Evolutionary conservation across 2,113 vertebrate genomes (phyloP), one percentile per base, ranked within the genome.

Genomic region (Apodemus sylvaticus): DNA sequence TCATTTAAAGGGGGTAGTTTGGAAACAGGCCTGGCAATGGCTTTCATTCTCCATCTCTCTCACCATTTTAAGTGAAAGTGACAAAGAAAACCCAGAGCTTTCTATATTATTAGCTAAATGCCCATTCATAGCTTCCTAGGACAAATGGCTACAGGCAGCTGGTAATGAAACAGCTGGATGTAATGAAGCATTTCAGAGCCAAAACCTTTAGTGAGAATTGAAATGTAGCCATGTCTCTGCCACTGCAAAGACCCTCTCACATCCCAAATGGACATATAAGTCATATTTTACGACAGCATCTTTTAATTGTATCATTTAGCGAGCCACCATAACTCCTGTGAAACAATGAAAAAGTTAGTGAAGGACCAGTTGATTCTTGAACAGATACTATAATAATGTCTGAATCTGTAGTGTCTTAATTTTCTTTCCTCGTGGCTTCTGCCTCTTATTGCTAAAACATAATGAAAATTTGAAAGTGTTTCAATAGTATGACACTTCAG

Each of bases 121-220:
- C 79, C 89, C 93, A 86, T 95, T 96, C 85, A 55, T 81, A 45
- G 70, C 71, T 90, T 97, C 95, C 78, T 79, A 87, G 87, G 66
- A 19, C 91, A 94, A 97, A 87, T 89, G 90, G 29, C 94, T 94
- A 89, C 36, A 96, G 94, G 88, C 94, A 96, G 66, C 96, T 98
- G 98, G 94, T 97, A 93, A 55, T 74, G 26, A 94, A 94, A 96
- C 98, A 98, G 98, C 97, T 98, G 98, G 97, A 97, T 98, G 64
- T 98, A 97, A 98, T 98, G 98, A 98, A 97, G 34, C 94, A 95
- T 97, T 90, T 22, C 86, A 93, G 95, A 97, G 85, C 94, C 90
- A 93, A 97, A 95, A 89, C 9, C 87, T 22, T 93, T 93, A 90
- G 64, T 86, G 45, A 3, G n/a, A 10, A 70, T 97, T 98, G 96